These are phyloP conservation scores for Eueremaeus valkanovi DNA, from an alignment of 2,888 invertebrate genomes.

Conservation along the genomic window DNA sequence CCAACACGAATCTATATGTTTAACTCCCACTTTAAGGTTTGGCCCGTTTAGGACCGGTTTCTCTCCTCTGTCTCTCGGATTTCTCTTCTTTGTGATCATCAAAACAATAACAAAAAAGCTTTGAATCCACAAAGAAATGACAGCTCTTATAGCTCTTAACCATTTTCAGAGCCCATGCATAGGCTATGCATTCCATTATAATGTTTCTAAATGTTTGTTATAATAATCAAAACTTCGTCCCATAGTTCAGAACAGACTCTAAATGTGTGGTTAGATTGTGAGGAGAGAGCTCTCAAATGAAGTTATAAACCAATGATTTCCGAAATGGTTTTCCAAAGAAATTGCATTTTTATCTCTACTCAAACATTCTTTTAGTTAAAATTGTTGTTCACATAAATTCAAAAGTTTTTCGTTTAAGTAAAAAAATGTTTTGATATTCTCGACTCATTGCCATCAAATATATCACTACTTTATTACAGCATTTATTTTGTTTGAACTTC, in stretches of 20 bases:
- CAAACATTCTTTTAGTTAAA: too few relatives aligned
- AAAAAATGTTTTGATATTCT: too few relatives aligned
- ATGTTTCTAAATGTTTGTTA: neutral
- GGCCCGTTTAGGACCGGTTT: conserved; percentile 33
- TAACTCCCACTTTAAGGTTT: conserved; percentile 34
- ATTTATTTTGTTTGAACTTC: too few relatives aligned
- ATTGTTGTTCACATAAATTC: too few relatives aligned
- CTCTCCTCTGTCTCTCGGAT: conserved; percentile 14
- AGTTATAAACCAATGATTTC: neutral
- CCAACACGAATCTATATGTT: conserved; percentile 2
- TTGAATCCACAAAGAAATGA: neutral
- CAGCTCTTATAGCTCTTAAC: neutral
- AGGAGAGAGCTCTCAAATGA: neutral
- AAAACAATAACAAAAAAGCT: conserved; percentile 27
- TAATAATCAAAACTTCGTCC: neutral
- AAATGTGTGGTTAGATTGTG: neutral
- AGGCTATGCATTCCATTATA: neutral
- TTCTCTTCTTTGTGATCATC: conserved; percentile 13
- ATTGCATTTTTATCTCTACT: too few relatives aligned
- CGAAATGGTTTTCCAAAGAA: neutral
- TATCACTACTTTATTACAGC: too few relatives aligned
- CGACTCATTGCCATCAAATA: too few relatives aligned
- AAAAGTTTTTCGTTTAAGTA: too few relatives aligned
- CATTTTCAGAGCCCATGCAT: neutral
- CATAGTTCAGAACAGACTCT: neutral